A percentile compares a stretch with the other conserved stretches of the same genome.
These are phyloP conservation scores for Aldrovandia affinis DNA, from an alignment of 2,797 vertebrate genomes.

Conservation along the genomic window DNA sequence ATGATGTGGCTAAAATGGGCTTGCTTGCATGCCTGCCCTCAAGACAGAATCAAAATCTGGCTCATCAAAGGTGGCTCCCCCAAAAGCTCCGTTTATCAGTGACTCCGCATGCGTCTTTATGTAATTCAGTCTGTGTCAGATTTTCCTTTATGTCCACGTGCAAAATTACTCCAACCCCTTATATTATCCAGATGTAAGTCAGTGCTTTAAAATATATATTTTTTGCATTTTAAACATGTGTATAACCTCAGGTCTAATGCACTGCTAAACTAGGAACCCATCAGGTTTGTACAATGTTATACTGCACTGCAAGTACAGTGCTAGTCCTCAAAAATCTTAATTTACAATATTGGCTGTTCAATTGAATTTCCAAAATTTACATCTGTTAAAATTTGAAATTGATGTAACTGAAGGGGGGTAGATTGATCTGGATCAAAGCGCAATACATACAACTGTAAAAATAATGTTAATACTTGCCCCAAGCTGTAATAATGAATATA, in stretches of 20 bases:
- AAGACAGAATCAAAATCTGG: background rate
- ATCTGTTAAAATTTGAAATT: background rate
- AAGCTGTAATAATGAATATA: background rate
- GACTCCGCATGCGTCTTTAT: background rate
- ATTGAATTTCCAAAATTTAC: background rate
- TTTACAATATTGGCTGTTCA: background rate
- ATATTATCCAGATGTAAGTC: background rate
- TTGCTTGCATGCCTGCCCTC: background rate
- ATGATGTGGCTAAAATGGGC: background rate
- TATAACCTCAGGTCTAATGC: slow-evolving; percentile 9
- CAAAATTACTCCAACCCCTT: background rate
- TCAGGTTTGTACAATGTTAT: slow-evolving; percentile 3
- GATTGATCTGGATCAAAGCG: background rate
- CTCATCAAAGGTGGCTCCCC: background rate
- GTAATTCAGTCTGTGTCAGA: background rate
- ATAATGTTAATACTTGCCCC: background rate
- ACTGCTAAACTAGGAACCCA: background rate
- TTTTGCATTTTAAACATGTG: background rate
- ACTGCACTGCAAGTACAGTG: background rate
- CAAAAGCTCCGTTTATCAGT: background rate
- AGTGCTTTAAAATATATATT: background rate
- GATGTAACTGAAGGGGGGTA: background rate
- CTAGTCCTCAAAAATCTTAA: background rate
- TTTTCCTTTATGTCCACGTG: background rate
- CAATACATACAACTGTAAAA: background rate